Percentiles rank a stretch among this genome's conserved stretches.
These are phyloP conservation scores for Ferrisia virgata DNA, from an alignment of 2,888 invertebrate genomes.

Conservation along the genomic window DNA sequence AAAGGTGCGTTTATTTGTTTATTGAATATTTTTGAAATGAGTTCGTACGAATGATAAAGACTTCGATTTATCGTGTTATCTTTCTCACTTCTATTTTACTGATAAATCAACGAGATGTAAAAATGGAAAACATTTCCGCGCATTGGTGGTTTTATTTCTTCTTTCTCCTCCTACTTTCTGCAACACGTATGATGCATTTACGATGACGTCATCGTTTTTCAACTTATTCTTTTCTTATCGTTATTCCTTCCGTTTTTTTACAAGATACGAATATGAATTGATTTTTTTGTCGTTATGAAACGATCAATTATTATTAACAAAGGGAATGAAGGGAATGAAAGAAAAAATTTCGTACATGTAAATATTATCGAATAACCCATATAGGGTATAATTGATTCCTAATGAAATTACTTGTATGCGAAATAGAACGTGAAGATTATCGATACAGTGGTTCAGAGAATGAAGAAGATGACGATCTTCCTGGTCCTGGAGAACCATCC, in stretches of 20 bases:
- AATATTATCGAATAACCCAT: too few species aligned
- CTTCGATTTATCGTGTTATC: not conserved
- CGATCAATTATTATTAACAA: not conserved
- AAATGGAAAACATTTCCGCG: not conserved
- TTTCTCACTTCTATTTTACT: not conserved
- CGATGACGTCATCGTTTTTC: not conserved
- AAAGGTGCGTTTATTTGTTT: conserved; percentile 56
- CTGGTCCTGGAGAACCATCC: conserved; percentile 88
- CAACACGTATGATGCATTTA: not conserved
- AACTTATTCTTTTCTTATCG: not conserved
- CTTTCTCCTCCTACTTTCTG: not conserved
- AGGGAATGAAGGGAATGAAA: not conserved
- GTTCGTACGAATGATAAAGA: not conserved
- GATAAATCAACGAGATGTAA: not conserved
- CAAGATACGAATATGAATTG: not conserved
- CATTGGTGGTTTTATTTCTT: not conserved
- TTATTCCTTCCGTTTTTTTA: not conserved
- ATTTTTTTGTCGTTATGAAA: not conserved
- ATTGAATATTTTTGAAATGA: not conserved
- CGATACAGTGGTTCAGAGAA: conserved; percentile 94
- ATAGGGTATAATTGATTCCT: not conserved
- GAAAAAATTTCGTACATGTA: not conserved
- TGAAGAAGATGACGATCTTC: conserved; percentile 93
- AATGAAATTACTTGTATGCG: conserved; percentile 38
- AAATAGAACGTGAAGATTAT: conserved; percentile 58